Conservation (phyloP, 1,140 invertebrate species). For the Hypothenemus hampei region DNA sequence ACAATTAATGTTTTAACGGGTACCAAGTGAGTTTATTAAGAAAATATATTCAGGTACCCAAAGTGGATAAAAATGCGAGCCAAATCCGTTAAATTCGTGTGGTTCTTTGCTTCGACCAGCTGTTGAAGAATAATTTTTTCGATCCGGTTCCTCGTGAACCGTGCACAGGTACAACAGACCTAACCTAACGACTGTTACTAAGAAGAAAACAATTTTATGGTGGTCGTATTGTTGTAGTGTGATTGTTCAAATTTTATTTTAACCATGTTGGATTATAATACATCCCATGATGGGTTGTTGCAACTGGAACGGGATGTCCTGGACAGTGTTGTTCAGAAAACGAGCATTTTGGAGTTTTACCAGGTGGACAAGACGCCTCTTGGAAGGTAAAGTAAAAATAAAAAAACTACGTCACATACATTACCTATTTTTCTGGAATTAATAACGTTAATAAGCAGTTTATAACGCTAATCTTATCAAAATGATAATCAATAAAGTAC, state of each 20-base stretch:
- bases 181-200: neutral
- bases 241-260: neutral
- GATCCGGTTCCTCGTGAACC: neutral
- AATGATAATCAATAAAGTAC: no score
- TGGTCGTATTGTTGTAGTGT: neutral
- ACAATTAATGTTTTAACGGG: constrained; percentile 20
- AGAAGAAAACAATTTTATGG: neutral
- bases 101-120: neutral
- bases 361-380: constrained; percentile 65
- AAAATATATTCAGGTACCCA: no score
- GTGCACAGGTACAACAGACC: neutral
- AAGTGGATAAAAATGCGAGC: no score
- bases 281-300: constrained; percentile 53
- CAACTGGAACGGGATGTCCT: constrained; percentile 56
- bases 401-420: no score
- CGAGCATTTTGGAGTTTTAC: constrained; percentile 61
- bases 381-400: constrained; percentile 64
- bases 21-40: no score
- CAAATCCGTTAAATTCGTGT: constrained; percentile 13
- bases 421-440: no score
- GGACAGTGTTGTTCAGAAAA: constrained; percentile 54
- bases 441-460: no score
- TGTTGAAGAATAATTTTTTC: constrained; percentile 11
- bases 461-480: no score
- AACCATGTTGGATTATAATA: constrained; percentile 35